Evolutionary conservation across 2,113 vertebrate species (phyloP), one percentile per base, ranked within the genome.

Genomic region (Microtus oregoni): DNA sequence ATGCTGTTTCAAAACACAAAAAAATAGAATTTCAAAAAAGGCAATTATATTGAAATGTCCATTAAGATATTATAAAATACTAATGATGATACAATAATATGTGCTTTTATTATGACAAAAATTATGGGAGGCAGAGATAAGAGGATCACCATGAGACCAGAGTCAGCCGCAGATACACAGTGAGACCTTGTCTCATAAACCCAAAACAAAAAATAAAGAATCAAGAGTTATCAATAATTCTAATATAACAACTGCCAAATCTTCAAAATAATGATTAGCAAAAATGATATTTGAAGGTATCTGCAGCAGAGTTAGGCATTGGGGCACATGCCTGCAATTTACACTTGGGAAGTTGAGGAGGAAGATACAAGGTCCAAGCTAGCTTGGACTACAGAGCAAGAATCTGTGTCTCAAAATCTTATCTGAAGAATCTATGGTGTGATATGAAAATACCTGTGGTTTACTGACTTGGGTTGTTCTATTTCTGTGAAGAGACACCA

Each of bases 11-110:
- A 67, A 95, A 94, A 65, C 94, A 61, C 28, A 55, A 14, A 94
- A 77, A 90, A 89, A 81, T 19, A 94, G 86, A 50, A 85, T 70
- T 76, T 91, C 24, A 96, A 61, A 1, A 73, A 94, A 95, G 17
- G 2, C 76, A 92, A 65, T 77, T 89, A 67, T 92, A 94, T 35
- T 92, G 68, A 92, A 68, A 85, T 32, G 38, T 15, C 83, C 83
- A 96, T 79, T 95, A 93, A 96, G 95, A 83, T 52, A 86, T 50
- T 76, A 86, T 30, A 89, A 94, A 89, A 65, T 50, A 47, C 35
- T 78, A 91, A 73, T 78, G 67, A 55, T 94, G 52, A 82, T 94
- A 86, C 4, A 35, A n/a, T 85, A 95, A 92, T 88, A 85, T 63
- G 32, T 24, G 55, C 67, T 94, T 94, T 83, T 91, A 82, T 83